Evolutionary conservation across 2,888 invertebrate genomes (phyloP), one percentile per base, ranked within the genome.

Genomic region (Drosophila diplacantha): DNA sequence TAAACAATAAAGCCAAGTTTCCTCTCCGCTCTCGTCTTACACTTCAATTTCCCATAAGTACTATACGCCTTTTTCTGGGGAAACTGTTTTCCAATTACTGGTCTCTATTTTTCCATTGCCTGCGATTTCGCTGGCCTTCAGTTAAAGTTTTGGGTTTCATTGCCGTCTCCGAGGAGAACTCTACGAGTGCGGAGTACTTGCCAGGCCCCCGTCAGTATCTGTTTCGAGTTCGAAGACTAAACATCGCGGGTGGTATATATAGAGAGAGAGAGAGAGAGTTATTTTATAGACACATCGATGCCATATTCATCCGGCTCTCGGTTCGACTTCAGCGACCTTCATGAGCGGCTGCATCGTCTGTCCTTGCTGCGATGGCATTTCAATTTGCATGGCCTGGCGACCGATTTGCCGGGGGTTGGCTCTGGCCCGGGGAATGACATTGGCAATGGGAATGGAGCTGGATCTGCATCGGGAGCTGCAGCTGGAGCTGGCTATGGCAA

Each of bases 291-390:
- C 31, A 58, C 24, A 59, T 11, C 59, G 43, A 58, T 67, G 66
- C 41, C 41, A 47, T 38, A 37, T 43, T 38, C 55, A 44, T 38
- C 47, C n/a, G 41, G 35, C 26, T 51, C 65, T 7, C 31, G 46
- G 38, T 18, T n/a, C 20, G 52, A 54, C 44, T 56, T 56, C 14
- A 66, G 31, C 35, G 61, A 62, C 53, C 39, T 49, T 50, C 43
- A 49, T 29, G 54, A 71, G 52, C 59, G 58, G 9, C 41, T 64
- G 56, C 64, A 39, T 35, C 62, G 73, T 60, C 47, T 67, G 49
- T 62, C 74, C 47, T 64, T 62, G 63, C 43, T 53, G 49, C 72
- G 59, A 58, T 64, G 55, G 52, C 54, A 71, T 69, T 74, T 73
- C 71, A 69, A 73, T 75, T 75, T 69, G 63, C 66, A 56, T 52